Evolutionary conservation across 2,888 invertebrate species (phyloP).

Genomic region (Nomada flava): DNA sequence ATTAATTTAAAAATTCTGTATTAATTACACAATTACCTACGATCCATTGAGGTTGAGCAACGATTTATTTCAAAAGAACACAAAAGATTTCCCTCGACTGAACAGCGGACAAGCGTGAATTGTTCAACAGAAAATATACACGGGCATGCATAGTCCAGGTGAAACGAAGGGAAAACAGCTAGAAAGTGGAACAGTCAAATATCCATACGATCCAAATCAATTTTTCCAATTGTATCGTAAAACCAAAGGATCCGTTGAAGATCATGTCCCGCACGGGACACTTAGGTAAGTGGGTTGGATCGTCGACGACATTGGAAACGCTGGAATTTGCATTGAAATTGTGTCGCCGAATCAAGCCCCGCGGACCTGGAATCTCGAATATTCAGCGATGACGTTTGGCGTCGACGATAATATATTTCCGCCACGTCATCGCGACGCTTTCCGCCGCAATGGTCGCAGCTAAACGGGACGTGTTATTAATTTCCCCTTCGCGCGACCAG

Average conservation of each 20-base stretch:
- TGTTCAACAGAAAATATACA: no score
- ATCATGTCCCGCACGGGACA: not conserved
- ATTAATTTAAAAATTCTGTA: no score
- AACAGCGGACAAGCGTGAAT: no score
- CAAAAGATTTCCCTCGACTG: no score
- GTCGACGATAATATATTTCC: slow-evolving; percentile 44
- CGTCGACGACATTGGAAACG: not conserved
- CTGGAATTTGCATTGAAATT: slow-evolving; percentile 59
- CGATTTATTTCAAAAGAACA: no score
- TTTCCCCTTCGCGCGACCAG: slow-evolving; percentile 15
- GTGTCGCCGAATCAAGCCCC: slow-evolving; percentile 55
- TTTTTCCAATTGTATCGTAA: no score
- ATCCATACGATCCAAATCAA: no score
- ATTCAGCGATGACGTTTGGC: slow-evolving; percentile 51
- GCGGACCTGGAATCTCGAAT: slow-evolving; percentile 44
- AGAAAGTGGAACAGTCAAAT: no score
- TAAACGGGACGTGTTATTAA: slow-evolving; percentile 50
- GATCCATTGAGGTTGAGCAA: no score
- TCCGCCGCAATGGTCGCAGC: not conserved
- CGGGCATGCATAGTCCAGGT: no score
- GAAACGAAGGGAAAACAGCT: no score
- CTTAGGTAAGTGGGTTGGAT: slow-evolving; percentile 9
- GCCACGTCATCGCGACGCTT: slow-evolving; percentile 27
- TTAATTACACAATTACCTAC: no score
- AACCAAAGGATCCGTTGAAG: not conserved